A percentile compares a stretch with the other conserved stretches of the same genome.
phyloP scores from a whole-genome alignment of 2,797 vertebrate species.

The Pseudochaenichthys georgianus region DNA sequence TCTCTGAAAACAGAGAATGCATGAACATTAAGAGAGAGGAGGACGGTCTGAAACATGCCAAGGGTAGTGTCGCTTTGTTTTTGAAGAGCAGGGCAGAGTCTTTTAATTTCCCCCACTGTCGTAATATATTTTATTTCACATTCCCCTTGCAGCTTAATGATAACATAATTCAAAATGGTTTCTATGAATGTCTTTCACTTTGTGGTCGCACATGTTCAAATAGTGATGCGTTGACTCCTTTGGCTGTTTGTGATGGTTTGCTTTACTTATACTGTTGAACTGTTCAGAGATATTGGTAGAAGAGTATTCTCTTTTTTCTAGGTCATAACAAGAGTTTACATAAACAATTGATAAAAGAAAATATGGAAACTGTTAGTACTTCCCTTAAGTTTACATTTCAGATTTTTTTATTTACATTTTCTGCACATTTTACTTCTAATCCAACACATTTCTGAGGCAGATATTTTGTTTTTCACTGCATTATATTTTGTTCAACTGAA shows the following conservation, averaged over 20 bases:
- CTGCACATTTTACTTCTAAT: too few relatives aligned
- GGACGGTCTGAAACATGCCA: not conserved
- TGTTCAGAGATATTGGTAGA: not conserved
- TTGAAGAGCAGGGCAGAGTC: not conserved
- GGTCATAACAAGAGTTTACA: not conserved
- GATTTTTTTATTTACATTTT: too few relatives aligned
- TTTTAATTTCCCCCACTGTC: not conserved
- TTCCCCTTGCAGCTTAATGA: not conserved
- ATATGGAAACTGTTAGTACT: too few relatives aligned
- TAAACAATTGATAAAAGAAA: not conserved
- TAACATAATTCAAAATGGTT: not conserved
- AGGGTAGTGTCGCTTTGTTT: not conserved
- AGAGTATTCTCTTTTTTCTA: not conserved
- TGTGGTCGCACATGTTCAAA: not conserved
- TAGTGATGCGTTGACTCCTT: not conserved
- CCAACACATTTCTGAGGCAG: too few relatives aligned
- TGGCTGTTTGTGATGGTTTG: not conserved
- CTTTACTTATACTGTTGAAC: not conserved
- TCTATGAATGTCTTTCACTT: not conserved
- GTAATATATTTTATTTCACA: not conserved
- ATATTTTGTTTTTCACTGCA: too few relatives aligned
- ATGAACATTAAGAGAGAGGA: not conserved
- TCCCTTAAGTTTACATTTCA: too few relatives aligned
- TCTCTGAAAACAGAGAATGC: conserved; percentile 14
- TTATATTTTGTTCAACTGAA: too few relatives aligned